These are phyloP conservation scores for Tamandua tetradactyla DNA, from an alignment of 2,797 vertebrate species.

Conservation along the genomic window DNA sequence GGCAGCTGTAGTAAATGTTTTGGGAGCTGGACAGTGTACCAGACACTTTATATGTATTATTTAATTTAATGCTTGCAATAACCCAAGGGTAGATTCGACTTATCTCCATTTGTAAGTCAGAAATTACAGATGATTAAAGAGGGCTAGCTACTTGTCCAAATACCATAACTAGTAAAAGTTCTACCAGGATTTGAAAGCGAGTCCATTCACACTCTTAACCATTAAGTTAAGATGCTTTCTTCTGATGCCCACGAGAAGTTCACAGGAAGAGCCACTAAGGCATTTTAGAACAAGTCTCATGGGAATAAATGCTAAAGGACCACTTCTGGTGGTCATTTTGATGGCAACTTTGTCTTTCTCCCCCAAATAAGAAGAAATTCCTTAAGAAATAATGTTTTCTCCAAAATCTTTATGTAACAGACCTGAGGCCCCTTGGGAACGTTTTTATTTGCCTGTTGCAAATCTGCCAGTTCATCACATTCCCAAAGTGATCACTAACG, in stretches of 20 bases:
- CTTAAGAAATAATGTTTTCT: conserved; percentile 24
- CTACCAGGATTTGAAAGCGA: background rate
- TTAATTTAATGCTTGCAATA: conserved; percentile 9
- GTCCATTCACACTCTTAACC: background rate
- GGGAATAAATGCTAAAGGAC: background rate
- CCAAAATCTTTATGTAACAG: background rate
- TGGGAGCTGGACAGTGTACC: background rate
- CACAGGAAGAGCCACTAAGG: background rate
- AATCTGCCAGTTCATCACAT: background rate
- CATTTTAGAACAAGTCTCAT: background rate
- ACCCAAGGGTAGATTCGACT: background rate
- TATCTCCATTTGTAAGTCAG: background rate
- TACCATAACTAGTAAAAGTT: background rate
- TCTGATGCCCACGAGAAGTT: background rate
- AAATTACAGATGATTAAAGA: background rate
- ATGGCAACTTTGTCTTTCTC: background rate
- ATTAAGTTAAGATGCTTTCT: background rate
- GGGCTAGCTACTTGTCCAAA: background rate
- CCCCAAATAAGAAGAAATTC: too few species aligned
- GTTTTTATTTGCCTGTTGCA: background rate
- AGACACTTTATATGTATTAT: background rate
- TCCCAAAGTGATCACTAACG: background rate
- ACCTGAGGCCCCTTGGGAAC: background rate
- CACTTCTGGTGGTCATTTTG: background rate
- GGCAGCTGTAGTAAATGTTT: background rate